Evolutionary conservation across 2,888 invertebrate genomes (phyloP).

Genomic region (Chromoteleia sp.): DNA sequence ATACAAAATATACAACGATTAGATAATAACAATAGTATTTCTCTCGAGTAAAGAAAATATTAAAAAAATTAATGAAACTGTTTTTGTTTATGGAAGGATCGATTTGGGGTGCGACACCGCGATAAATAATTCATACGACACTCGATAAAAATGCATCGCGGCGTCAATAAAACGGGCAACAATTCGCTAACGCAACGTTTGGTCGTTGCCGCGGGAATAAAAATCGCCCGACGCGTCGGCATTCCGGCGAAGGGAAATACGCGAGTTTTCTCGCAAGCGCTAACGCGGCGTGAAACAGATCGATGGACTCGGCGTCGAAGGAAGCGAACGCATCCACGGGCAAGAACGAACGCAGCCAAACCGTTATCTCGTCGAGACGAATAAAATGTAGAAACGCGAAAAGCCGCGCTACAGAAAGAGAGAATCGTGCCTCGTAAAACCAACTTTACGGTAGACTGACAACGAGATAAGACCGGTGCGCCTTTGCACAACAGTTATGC

Average conservation of each 20-base stretch:
- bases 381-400: constrained; percentile 76
- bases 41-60: no score
- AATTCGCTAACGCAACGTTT: constrained; percentile 53
- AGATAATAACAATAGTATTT: no score
- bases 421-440: constrained; percentile 75
- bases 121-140: constrained; percentile 2
- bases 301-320: constrained; percentile 62
- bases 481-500: constrained; percentile 78
- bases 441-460: constrained; percentile 80
- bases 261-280: constrained; percentile 57
- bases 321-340: constrained; percentile 57
- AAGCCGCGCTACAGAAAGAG: constrained; percentile 71
- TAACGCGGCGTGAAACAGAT: constrained; percentile 64
- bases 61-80: no score
- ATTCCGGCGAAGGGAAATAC: constrained; percentile 66
- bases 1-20: no score
- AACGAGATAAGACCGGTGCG: constrained; percentile 75
- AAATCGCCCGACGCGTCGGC: constrained; percentile 20
- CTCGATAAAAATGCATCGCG: constrained; percentile 7
- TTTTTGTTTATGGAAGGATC: no score
- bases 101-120: no score
- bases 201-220: constrained; percentile 16
- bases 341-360: constrained; percentile 66
- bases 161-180: constrained; percentile 31
- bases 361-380: constrained; percentile 77